Percentiles rank a stretch among this genome's conserved stretches.
phyloP scores from a whole-genome alignment of 2,888 invertebrate genomes.

The Axea sp. region DNA sequence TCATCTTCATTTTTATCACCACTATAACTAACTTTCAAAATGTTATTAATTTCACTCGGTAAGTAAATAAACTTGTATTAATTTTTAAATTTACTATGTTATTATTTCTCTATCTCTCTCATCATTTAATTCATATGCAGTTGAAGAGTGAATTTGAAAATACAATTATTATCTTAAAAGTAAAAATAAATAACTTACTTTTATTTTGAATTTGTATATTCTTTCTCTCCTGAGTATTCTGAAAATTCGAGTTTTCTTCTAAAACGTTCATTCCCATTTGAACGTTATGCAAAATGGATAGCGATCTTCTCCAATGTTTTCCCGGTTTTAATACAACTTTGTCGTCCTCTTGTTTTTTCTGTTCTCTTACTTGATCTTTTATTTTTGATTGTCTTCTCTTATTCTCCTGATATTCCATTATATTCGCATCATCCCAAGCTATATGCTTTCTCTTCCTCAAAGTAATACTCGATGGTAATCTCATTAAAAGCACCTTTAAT shows the following conservation, averaged over 20 bases:
- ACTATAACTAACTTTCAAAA: no score
- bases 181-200: constrained; percentile 72
- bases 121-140: no score
- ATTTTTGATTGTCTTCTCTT: neutral
- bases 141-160: no score
- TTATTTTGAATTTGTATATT: constrained; percentile 80
- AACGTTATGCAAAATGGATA: constrained; percentile 82
- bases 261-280: constrained; percentile 78
- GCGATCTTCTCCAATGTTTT: constrained; percentile 85
- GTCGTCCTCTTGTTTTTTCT: neutral
- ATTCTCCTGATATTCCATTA: neutral
- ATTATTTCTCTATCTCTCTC: no score
- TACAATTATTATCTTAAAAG: no score
- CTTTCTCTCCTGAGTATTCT: no score
- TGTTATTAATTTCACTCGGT: no score
- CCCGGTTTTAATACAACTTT: constrained; percentile 82
- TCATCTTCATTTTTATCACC: no score
- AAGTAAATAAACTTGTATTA: no score
- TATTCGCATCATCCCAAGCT: neutral
- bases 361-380: neutral
- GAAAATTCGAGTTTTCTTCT: no score
- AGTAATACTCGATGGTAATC: constrained; percentile 1
- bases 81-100: no score
- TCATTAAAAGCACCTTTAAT: constrained; percentile 2
- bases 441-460: constrained; percentile 10